Evolutionary conservation across 2,797 vertebrate genomes (phyloP).

Genomic region (Buceros bicornis): DNA sequence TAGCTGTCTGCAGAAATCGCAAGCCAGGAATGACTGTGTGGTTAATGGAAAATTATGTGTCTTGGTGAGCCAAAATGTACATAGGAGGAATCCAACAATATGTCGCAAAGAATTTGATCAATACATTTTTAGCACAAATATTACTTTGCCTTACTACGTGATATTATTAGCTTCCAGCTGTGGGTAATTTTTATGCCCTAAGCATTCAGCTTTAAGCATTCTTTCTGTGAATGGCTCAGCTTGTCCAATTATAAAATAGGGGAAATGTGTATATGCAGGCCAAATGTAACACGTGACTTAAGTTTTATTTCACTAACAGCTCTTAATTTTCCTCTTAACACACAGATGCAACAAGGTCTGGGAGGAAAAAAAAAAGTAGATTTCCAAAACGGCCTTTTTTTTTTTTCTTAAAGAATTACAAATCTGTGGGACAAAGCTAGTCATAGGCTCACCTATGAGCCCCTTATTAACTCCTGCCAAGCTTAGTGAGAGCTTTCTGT

Average conservation of each 20-base stretch:
- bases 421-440: neutral
- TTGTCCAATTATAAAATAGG: slow-evolving; percentile 5
- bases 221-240: slow-evolving; percentile 19
- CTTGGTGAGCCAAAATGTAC: neutral
- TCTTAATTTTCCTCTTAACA: slow-evolving; percentile 9
- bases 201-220: slow-evolving; percentile 31
- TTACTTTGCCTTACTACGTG: neutral
- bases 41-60: neutral
- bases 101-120: slow-evolving; percentile 23
- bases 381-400: neutral
- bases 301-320: slow-evolving; percentile 22
- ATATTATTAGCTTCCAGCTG: slow-evolving; percentile 12
- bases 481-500: neutral
- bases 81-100: slow-evolving; percentile 1
- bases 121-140: slow-evolving; percentile 31
- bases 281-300: neutral
- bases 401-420: neutral
- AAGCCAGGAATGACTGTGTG: neutral
- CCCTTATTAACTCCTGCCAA: neutral
- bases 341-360: neutral
- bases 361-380: neutral
- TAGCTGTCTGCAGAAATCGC: neutral
- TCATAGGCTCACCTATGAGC: neutral
- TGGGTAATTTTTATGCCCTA: slow-evolving; percentile 31
- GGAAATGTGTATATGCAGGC: neutral